These are phyloP conservation scores for Eulacestoma nigropectus DNA, from an alignment of 2,113 vertebrate genomes.

Conservation along the genomic window DNA sequence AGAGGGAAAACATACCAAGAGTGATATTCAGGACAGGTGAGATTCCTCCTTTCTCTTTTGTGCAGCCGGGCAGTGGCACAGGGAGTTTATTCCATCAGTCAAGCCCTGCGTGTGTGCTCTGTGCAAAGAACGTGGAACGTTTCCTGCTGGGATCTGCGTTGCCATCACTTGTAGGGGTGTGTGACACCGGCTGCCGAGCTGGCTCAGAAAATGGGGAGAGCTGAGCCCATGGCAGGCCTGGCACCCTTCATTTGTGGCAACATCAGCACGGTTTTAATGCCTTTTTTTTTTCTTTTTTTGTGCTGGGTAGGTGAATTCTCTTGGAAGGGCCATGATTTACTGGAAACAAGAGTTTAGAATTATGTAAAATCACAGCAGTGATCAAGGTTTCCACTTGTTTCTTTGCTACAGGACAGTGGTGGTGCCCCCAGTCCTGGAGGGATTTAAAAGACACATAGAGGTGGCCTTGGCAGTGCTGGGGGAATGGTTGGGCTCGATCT, in stretches of 20 bases:
- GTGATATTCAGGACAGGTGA: neutral
- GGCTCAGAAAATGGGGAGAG: neutral
- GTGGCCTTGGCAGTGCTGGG: neutral
- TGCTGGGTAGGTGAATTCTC: neutral
- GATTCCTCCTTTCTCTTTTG: neutral
- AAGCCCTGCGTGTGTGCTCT: neutral
- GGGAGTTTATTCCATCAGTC: neutral
- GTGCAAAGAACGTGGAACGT: neutral
- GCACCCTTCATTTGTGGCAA: neutral
- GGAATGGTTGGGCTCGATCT: fast-evolving
- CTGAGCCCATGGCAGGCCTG: neutral
- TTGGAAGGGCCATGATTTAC: neutral
- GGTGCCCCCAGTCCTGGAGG: too few species aligned
- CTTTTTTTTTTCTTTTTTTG: neutral
- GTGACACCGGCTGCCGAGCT: neutral
- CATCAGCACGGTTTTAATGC: neutral
- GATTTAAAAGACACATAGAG: neutral
- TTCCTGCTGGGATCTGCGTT: neutral
- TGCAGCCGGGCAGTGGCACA: neutral
- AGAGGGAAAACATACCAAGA: too few species aligned
- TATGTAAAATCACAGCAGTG: neutral
- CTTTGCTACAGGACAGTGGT: neutral
- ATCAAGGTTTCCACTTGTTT: neutral
- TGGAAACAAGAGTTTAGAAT: neutral
- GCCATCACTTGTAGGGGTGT: neutral